Base-by-base conservation (phyloP, 2,888 invertebrate species). In the Gnatocerus cornutus region DNA sequence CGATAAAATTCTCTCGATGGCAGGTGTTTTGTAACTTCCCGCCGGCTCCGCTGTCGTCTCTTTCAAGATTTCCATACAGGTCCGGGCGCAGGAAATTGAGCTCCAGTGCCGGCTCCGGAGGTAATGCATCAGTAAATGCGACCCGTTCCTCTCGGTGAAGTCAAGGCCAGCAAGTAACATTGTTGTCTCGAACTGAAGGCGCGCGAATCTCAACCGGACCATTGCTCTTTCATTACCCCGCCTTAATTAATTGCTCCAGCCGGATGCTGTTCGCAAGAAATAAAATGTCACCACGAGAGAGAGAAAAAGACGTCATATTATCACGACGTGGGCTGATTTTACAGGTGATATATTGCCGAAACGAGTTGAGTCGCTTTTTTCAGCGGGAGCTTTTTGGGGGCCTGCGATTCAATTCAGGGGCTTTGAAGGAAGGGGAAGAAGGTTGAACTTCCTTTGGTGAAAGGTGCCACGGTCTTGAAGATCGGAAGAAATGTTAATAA, bases 181-280 rank as follows among this genome's bases (percentile, higher is more conserved):
- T 70, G 53, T 70, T 70, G 66, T 70, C 69, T 67, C 41, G 65
- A 14, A 52, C 46, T 46, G 46, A 46, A 46, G 56, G 55, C 39
- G 63, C 61, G 69, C 62, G 68, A 68, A 61, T 68, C 68, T 68
- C 46, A 48, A 63, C 66, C 66, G 65, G 65, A 66, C 65, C 69
- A 69, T 69, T 69, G 61, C 69, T 69, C 69, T 65, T 43, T 59
- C 53, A 48, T 65, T 69, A 43, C 55, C 56, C 69, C 69, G 56
- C 62, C 66, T 66, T 67, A 70, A 70, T 70, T 70, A 70, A 70
- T 70, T 70, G 66, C 59, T 33, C 29, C 39, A 37, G 43, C 66
- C 41, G 66, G 59, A 56, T 56, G 65, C 39, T 45, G 53, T 30
- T 33, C 1, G 37, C 37, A 33, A 14, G 37, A 58, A 21, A 46